phyloP scores from a whole-genome alignment of 1,140 invertebrate species.

The Agrypnia vestita region DNA sequence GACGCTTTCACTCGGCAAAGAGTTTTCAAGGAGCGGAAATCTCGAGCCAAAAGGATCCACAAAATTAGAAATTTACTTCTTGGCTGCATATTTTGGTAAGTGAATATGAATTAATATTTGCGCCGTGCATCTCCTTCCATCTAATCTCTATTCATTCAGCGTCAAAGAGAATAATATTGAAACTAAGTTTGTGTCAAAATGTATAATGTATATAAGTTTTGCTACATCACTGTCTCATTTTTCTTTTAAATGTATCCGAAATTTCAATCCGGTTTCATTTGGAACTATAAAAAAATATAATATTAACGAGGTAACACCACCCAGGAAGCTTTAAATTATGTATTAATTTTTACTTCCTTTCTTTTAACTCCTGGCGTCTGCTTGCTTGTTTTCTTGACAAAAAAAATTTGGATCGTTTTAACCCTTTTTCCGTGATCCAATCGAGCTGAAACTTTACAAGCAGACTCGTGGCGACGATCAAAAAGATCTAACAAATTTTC shows the following conservation, averaged over 20 bases:
- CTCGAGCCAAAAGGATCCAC: constrained; percentile 21
- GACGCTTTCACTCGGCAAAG: constrained; percentile 37
- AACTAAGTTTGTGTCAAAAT: background rate
- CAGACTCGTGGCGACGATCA: too few species aligned
- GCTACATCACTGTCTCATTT: background rate
- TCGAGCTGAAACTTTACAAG: too few species aligned
- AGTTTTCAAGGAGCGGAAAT: background rate
- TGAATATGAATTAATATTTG: background rate
- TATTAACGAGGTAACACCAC: too few species aligned
- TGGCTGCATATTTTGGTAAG: background rate
- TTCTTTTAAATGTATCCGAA: background rate
- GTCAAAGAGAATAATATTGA: too few species aligned
- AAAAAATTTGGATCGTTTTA: too few species aligned
- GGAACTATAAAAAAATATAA: background rate
- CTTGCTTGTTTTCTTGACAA: too few species aligned
- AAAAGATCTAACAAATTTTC: too few species aligned
- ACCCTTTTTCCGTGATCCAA: too few species aligned
- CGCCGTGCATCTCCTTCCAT: background rate
- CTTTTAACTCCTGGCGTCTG: too few species aligned
- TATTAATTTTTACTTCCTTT: too few species aligned
- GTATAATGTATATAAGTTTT: background rate
- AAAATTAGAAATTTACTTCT: constrained; percentile 10
- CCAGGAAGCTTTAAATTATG: too few species aligned
- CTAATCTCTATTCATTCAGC: background rate
- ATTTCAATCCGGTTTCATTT: background rate